Evolutionary conservation across 1,140 invertebrate species (phyloP).

Genomic region (Scaptodrosophila lebanonensis): DNA sequence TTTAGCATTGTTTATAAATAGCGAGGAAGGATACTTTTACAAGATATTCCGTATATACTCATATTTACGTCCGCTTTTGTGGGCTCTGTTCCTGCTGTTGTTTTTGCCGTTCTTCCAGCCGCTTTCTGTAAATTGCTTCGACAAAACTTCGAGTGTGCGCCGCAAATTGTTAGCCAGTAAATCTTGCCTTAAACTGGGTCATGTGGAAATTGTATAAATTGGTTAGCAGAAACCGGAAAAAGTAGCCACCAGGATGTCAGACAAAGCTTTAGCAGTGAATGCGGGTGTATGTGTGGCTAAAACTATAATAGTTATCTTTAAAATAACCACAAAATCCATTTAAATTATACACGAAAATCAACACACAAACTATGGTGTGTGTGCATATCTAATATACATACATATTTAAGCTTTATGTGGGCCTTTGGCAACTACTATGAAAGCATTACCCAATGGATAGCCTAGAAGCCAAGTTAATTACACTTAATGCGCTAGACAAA

Average conservation of each 20-base stretch:
- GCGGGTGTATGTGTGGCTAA: constrained; percentile 35
- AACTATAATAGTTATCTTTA: constrained; percentile 59
- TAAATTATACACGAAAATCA: constrained; percentile 60
- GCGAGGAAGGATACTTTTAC: too few relatives aligned
- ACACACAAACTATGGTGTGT: constrained; percentile 31
- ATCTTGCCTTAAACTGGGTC: constrained; percentile 55
- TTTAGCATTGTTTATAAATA: too few relatives aligned
- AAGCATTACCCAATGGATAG: constrained; percentile 10
- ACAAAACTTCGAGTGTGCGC: too few relatives aligned
- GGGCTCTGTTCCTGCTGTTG: too few relatives aligned
- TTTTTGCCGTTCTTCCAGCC: too few relatives aligned
- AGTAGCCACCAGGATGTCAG: constrained; percentile 12
- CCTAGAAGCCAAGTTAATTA: constrained; percentile 64
- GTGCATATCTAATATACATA: too few relatives aligned
- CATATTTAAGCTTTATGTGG: constrained; percentile 29
- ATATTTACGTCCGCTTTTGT: too few relatives aligned
- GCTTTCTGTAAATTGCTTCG: too few relatives aligned
- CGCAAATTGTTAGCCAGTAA: constrained; percentile 40
- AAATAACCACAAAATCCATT: constrained; percentile 70
- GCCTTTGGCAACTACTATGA: constrained; percentile 11
- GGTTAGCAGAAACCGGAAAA: constrained; percentile 27
- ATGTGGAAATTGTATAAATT: constrained; percentile 60
- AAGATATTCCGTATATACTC: too few relatives aligned
- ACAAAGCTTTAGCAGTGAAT: constrained; percentile 43
- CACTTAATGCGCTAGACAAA: constrained; percentile 61